These are phyloP conservation scores for Papilio helenus DNA, from an alignment of 1,140 invertebrate genomes.

Conservation along the genomic window DNA sequence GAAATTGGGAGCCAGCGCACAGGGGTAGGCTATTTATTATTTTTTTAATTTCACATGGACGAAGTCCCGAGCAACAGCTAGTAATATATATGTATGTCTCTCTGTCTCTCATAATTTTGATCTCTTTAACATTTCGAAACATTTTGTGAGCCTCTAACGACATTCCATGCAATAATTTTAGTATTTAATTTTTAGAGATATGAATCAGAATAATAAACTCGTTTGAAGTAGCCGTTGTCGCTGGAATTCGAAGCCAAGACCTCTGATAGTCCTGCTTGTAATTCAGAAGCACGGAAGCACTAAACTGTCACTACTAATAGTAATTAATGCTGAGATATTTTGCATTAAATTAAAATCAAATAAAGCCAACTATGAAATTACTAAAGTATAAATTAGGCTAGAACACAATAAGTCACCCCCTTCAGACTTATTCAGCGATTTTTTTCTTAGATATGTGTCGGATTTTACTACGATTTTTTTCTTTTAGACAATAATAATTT, in stretches of 20 bases:
- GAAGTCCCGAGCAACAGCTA: too few species aligned
- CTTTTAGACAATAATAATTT: neutral
- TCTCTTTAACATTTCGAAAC: neutral
- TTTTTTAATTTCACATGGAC: too few species aligned
- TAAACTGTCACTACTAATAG: neutral
- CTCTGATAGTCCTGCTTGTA: neutral
- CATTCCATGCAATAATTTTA: neutral
- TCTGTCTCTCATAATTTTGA: neutral
- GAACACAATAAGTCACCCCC: neutral
- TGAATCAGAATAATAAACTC: neutral
- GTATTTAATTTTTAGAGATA: neutral
- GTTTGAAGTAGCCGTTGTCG: neutral
- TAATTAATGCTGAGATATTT: neutral
- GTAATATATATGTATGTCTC: too few species aligned
- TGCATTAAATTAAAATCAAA: neutral
- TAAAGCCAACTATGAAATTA: neutral
- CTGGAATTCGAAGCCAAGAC: conserved; percentile 10
- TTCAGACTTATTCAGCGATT: neutral
- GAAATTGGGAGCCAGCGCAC: too few species aligned
- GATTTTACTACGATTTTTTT: too few species aligned
- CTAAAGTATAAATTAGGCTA: neutral
- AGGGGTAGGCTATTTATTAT: too few species aligned
- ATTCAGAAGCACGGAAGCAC: conserved; percentile 8
- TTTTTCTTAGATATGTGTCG: neutral
- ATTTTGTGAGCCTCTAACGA: neutral